Evolutionary conservation across 2,797 vertebrate species (phyloP).

Genomic region (Phataginus tricuspis): DNA sequence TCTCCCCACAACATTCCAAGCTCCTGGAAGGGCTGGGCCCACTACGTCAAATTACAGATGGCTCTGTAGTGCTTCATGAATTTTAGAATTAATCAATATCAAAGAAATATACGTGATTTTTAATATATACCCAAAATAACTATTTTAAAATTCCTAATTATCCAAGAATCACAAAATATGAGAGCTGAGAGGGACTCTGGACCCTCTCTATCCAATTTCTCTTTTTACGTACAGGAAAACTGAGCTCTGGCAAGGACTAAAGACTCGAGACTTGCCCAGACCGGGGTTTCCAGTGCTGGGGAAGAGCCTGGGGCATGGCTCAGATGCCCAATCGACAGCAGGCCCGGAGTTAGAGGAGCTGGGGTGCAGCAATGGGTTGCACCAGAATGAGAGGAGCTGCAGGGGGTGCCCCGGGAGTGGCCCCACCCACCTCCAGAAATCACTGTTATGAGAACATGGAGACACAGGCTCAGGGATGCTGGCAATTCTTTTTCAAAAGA

Average conservation of each 20-base stretch:
- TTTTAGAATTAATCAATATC: not conserved
- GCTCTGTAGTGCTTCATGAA: not conserved
- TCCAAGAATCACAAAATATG: not conserved
- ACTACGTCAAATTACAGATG: not conserved
- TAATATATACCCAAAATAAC: not conserved
- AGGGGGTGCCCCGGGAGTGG: fast-evolving
- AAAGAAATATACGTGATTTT: not conserved
- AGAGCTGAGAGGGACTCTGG: not conserved
- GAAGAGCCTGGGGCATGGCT: not conserved
- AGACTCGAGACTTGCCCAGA: not conserved
- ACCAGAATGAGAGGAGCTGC: fast-evolving
- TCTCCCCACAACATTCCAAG: not conserved
- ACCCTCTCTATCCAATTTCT: not conserved
- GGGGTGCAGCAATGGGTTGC: too few relatives aligned
- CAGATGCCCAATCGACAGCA: not conserved
- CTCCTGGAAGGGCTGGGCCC: not conserved
- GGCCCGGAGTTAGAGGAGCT: fast-evolving
- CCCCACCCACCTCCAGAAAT: not conserved
- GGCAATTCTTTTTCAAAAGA: not conserved
- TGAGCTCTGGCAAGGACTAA: not conserved
- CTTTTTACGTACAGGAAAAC: not conserved
- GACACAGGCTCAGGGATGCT: not conserved
- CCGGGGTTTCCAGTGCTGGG: fast-evolving
- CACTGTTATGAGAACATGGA: not conserved
- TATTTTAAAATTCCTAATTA: not conserved